Base-by-base conservation (phyloP, 2,797 vertebrate genomes). In the Gymnopithys bicolor region DNA sequence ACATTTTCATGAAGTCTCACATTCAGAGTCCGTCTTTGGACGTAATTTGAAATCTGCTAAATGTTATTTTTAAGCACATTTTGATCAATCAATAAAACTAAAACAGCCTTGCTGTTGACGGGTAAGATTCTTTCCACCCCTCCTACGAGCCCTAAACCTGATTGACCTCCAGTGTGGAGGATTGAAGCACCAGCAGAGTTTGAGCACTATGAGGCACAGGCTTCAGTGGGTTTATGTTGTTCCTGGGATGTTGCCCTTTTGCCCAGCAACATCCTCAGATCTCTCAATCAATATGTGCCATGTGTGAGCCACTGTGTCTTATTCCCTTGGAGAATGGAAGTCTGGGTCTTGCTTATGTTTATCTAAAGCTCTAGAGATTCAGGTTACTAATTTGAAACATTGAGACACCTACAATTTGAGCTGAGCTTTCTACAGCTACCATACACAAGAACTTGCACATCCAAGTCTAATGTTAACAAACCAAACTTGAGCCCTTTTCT, bases 281-380 rank as follows among this genome's bases (percentile, higher is more conserved):
- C n/a, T 41, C 17, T n/a, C 21, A 30, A 18, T 5, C 3, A 1
- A 2, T 24, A 13, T 0, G 0, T 14, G 18, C 24, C 11, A 5
- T 1, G 2, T 7, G 5, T 7, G 9, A 76, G 6, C 16, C 21
- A 28, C 28, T 12, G 51, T 39, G 39, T 28, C 46, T 68, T 68
- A 49, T 5, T 45, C 5, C 22, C 39, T 4, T 14, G 32, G 7
- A 80, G 70, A 88, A 37, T 5, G 2, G 16, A 73, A 49, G 25
- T 64, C 76, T 22, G 68, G 53, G 7, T 5, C 39, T 45, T 35
- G 6, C 25, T 60, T 25, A 5, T 32, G 19, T 53, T 66, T 78
- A 23, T 13, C 46, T 37, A 23, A 73, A 51, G 12, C 11, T 73
- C 10, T 51, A 58, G 51, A 58, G 27, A 32, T 33, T 55, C 19